These are phyloP conservation scores for Nomada goodeniana DNA, from an alignment of 2,888 invertebrate genomes.

Conservation along the genomic window DNA sequence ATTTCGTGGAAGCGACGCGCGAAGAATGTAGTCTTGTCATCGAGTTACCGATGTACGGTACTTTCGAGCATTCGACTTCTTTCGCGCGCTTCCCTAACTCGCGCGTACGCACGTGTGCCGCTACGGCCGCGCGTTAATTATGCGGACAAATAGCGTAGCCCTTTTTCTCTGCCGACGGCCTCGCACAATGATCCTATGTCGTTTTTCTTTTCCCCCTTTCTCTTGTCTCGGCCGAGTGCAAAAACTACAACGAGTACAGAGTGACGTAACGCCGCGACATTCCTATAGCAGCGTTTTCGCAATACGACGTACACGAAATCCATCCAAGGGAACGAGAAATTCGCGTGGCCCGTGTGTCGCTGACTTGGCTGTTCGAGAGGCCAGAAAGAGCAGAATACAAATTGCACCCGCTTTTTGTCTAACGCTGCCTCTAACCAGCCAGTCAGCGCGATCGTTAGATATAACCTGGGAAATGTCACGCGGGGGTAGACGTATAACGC, in stretches of 20 bases:
- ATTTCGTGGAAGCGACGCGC: constrained; percentile 68
- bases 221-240: neutral
- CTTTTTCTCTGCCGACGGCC: constrained; percentile 29
- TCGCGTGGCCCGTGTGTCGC: neutral
- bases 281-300: neutral
- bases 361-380: constrained; percentile 4
- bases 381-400: constrained; percentile 18
- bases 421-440: neutral
- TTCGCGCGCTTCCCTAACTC: constrained; percentile 36
- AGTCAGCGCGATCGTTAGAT: constrained; percentile 27
- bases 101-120: constrained; percentile 53
- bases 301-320: constrained; percentile 23
- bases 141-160: constrained; percentile 50
- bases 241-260: neutral
- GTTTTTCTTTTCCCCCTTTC: neutral
- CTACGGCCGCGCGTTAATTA: constrained; percentile 57
- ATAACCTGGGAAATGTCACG: constrained; percentile 36
- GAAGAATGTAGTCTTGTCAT: constrained; percentile 81
- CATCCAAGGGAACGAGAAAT: neutral
- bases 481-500: constrained; percentile 45
- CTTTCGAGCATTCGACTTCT: constrained; percentile 65
- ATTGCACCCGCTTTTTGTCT: constrained; percentile 17
- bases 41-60: constrained; percentile 79
- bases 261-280: neutral
- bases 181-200: neutral